These are phyloP conservation scores for Chaetodon trifascialis DNA, from an alignment of 2,113 vertebrate genomes.

Conservation along the genomic window DNA sequence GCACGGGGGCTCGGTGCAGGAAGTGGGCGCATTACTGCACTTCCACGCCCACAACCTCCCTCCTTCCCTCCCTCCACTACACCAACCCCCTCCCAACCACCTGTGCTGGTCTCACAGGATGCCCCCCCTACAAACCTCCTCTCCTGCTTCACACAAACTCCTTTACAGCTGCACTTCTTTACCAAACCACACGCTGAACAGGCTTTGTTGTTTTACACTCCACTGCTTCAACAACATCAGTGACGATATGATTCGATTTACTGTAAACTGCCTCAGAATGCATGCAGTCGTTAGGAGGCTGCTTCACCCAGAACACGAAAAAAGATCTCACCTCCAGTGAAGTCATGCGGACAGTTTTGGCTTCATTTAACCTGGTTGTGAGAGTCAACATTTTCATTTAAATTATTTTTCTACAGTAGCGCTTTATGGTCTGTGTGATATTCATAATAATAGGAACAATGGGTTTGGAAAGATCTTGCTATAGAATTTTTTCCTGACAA, in stretches of 20 bases:
- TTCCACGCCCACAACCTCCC: slow-evolving; percentile 81
- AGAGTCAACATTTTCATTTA: not conserved
- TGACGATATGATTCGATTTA: slow-evolving; percentile 33
- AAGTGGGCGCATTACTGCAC: slow-evolving; percentile 87
- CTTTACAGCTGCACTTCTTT: slow-evolving; percentile 76
- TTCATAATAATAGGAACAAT: not conserved
- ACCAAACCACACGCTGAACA: slow-evolving; percentile 68
- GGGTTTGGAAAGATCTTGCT: no score
- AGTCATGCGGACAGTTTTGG: not conserved
- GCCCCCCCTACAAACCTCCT: slow-evolving; percentile 70
- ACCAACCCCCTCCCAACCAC: slow-evolving; percentile 83
- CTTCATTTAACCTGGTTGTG: not conserved
- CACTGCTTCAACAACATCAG: slow-evolving; percentile 53
- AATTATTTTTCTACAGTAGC: not conserved
- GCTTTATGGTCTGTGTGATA: not conserved
- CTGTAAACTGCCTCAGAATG: slow-evolving; percentile 41
- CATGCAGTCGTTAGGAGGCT: not conserved
- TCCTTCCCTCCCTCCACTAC: slow-evolving; percentile 35
- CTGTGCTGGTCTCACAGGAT: slow-evolving; percentile 91
- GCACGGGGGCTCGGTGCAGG: slow-evolving; percentile 79
- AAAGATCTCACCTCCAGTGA: not conserved
- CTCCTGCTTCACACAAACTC: slow-evolving; percentile 31
- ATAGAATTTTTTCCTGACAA: not conserved
- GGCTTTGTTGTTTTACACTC: slow-evolving; percentile 70
- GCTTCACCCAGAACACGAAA: not conserved